Conservation (phyloP, 2,797 vertebrate species). For the Enteromius thamalakanensis region DNA sequence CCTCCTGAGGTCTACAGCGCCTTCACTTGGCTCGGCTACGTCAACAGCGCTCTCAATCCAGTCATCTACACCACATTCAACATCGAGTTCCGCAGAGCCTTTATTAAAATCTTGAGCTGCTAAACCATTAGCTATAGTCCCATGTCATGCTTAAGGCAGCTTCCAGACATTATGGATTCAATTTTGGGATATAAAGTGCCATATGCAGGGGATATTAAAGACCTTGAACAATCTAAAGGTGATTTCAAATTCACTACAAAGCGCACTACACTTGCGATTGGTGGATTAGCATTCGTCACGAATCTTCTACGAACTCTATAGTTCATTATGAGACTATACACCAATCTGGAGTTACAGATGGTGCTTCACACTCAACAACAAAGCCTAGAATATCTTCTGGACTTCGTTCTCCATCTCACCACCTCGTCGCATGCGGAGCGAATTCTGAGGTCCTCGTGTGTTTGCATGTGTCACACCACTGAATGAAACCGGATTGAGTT, state of each 20-base stretch:
- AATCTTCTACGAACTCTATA: background rate
- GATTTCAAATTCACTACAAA: conserved; percentile 20
- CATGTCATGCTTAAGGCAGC: background rate
- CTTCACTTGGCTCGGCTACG: conserved; percentile 93
- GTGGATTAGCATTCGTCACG: background rate
- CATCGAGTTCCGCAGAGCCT: conserved; percentile 90
- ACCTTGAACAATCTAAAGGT: background rate
- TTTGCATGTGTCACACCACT: conserved; percentile 22
- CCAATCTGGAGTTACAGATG: background rate
- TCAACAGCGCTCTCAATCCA: conserved; percentile 94
- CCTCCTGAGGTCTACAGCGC: conserved; percentile 88
- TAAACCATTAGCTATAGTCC: conserved; percentile 66
- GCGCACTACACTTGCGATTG: background rate
- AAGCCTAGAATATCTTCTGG: background rate
- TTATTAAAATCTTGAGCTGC: conserved; percentile 94
- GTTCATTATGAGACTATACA: background rate
- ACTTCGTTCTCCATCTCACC: background rate
- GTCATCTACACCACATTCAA: conserved; percentile 96
- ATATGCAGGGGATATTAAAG: background rate
- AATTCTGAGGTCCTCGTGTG: background rate
- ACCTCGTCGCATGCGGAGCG: background rate
- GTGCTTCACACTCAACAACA: background rate
- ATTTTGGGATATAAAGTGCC: conserved; percentile 22
- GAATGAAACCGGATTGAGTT: conserved; percentile 8
- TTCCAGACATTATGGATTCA: background rate